Conservation (phyloP, 1,140 invertebrate genomes). For the Andricus grossulariae region DNA sequence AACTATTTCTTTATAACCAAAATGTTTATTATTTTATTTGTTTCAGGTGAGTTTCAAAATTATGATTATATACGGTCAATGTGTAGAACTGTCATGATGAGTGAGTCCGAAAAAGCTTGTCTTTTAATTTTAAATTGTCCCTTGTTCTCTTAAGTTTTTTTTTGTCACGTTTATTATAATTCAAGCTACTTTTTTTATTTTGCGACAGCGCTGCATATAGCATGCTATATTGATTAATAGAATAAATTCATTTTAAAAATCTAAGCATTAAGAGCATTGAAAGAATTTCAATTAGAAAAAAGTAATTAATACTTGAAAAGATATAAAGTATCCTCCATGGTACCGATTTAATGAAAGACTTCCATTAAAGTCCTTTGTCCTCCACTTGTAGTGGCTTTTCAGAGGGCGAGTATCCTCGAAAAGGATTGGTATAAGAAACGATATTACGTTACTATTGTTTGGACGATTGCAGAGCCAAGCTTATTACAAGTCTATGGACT, state of each 20-base stretch:
- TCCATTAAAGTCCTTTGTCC: conserved; percentile 27
- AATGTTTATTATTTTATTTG: background rate
- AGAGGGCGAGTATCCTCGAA: conserved; percentile 1
- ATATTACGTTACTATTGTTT: conserved; percentile 31
- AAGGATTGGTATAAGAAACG: conserved; percentile 25
- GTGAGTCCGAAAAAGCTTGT: background rate
- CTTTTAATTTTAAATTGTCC: too few species aligned
- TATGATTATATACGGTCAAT: too few species aligned
- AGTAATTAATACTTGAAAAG: conserved; percentile 31
- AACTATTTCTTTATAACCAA: too few species aligned
- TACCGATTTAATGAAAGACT: conserved; percentile 21
- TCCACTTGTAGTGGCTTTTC: conserved; percentile 25
- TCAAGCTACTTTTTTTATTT: too few species aligned
- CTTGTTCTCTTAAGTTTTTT: too few species aligned
- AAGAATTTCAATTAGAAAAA: background rate
- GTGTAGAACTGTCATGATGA: background rate
- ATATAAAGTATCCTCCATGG: conserved; percentile 18
- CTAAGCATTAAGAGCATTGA: background rate
- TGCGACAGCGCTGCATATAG: too few species aligned
- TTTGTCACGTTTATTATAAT: too few species aligned
- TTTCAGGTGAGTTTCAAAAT: conserved; percentile 1
- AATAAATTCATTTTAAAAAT: too few species aligned
- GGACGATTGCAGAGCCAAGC: conserved; percentile 15
- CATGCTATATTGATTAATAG: too few species aligned
- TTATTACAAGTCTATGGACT: conserved; percentile 27